Percentiles rank a stretch among this genome's conserved stretches.
Conservation (phyloP, 2,888 invertebrate species). For the Heliconius aoede region DNA sequence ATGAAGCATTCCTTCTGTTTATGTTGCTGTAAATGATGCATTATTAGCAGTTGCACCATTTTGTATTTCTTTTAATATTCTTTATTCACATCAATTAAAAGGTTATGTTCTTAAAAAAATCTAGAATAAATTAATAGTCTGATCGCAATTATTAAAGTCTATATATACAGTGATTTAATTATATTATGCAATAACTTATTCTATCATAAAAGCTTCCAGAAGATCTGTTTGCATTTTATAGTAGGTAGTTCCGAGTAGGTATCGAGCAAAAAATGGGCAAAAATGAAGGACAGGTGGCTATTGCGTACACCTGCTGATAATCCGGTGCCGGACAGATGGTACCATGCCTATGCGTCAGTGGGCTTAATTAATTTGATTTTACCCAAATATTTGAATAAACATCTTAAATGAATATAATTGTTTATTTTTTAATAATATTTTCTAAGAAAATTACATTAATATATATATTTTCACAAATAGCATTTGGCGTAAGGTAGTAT, state of each 20-base stretch:
- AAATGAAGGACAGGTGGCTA: slow-evolving; percentile 75
- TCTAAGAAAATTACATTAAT: not conserved
- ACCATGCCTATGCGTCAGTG: slow-evolving; percentile 27
- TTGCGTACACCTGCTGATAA: slow-evolving; percentile 64
- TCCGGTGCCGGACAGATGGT: slow-evolving; percentile 63
- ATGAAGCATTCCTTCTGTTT: slow-evolving; percentile 33
- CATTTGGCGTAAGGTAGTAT: not conserved
- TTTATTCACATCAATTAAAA: not conserved
- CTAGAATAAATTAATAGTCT: not conserved
- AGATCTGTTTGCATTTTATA: slow-evolving; percentile 33
- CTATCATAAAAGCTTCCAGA: not conserved
- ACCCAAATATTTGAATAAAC: slow-evolving; percentile 25
- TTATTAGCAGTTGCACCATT: slow-evolving; percentile 7
- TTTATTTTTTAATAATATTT: not conserved
- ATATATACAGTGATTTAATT: not conserved
- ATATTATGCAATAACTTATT: not conserved
- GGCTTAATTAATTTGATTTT: slow-evolving; percentile 34
- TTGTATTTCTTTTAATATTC: not conserved
- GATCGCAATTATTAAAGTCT: not conserved
- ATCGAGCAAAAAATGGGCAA: slow-evolving; percentile 56
- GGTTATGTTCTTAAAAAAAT: not conserved
- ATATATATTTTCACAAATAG: too few species aligned
- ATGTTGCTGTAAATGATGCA: slow-evolving; percentile 35
- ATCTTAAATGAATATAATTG: not conserved
- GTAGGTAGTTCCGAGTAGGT: slow-evolving; percentile 52